Conservation (phyloP, 2,113 vertebrate genomes). For the Pygoscelis adeliae region DNA sequence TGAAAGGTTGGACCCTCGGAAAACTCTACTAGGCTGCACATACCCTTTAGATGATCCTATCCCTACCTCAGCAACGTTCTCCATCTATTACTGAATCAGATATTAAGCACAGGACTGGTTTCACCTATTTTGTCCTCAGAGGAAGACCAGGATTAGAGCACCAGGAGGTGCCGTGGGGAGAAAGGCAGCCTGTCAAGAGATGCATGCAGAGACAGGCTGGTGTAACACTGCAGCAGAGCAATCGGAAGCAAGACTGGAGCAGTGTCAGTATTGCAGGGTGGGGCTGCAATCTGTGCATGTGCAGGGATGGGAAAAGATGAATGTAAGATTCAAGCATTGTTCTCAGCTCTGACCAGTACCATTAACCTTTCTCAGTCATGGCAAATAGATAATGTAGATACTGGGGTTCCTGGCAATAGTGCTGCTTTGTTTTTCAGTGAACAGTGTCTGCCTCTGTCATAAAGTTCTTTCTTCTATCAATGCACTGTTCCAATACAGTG, state of each 20-base stretch:
- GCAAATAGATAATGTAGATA: fast-evolving
- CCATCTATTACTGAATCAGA: not conserved
- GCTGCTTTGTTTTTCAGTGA: not conserved
- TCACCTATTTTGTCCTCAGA: not conserved
- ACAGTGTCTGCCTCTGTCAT: not conserved
- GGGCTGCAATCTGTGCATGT: fast-evolving
- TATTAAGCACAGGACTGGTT: not conserved
- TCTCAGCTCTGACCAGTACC: not conserved
- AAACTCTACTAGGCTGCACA: not conserved
- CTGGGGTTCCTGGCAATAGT: not conserved
- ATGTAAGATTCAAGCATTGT: fast-evolving
- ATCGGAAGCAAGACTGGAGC: fast-evolving
- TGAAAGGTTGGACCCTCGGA: not conserved
- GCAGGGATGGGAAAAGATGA: not conserved
- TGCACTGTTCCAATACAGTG: not conserved
- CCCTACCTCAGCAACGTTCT: not conserved
- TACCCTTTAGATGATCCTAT: not conserved
- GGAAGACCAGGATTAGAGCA: fast-evolving
- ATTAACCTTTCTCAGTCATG: fast-evolving
- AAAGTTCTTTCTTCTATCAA: not conserved
- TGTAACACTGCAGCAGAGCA: not conserved
- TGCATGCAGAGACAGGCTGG: not conserved
- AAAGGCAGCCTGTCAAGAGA: too few species aligned
- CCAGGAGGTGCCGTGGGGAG: not conserved
- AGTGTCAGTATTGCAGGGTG: fast-evolving